Evolutionary conservation across 2,797 vertebrate genomes (phyloP).

Genomic region (Eptatretus atami): DNA sequence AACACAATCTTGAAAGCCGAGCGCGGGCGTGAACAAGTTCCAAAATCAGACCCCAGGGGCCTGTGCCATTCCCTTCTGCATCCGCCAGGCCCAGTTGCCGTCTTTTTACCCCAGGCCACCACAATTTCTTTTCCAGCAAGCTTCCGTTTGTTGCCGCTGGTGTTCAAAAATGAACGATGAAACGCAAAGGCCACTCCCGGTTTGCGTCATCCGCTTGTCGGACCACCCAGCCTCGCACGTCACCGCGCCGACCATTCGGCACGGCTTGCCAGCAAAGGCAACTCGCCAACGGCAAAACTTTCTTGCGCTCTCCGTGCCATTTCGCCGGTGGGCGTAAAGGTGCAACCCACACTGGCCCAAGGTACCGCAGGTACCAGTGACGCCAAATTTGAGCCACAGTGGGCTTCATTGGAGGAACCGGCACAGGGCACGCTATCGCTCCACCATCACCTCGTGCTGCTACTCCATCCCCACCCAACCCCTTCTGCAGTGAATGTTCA

Average conservation of each 20-base stretch:
- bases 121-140: neutral
- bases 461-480: conserved; percentile 78
- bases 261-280: neutral
- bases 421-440: conserved; percentile 21
- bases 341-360: neutral
- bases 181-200: neutral
- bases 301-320: neutral
- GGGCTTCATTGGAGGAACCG: conserved; percentile 67
- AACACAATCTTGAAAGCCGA: conserved; percentile 58
- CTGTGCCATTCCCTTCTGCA: conserved; percentile 7
- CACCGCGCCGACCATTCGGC: no score
- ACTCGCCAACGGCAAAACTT: no score
- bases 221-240: neutral
- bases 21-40: conserved; percentile 55
- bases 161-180: neutral
- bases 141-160: neutral
- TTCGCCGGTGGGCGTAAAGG: neutral
- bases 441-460: conserved; percentile 17
- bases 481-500: conserved; percentile 89
- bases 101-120: no score
- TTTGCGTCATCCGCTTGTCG: neutral
- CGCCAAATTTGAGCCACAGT: conserved; percentile 81
- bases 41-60: conserved; percentile 25
- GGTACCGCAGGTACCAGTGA: neutral
- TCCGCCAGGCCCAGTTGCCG: neutral